A percentile compares a stretch with the other conserved stretches of the same genome.
phyloP scores from a whole-genome alignment of 2,888 invertebrate species.

The Luperina testacea region DNA sequence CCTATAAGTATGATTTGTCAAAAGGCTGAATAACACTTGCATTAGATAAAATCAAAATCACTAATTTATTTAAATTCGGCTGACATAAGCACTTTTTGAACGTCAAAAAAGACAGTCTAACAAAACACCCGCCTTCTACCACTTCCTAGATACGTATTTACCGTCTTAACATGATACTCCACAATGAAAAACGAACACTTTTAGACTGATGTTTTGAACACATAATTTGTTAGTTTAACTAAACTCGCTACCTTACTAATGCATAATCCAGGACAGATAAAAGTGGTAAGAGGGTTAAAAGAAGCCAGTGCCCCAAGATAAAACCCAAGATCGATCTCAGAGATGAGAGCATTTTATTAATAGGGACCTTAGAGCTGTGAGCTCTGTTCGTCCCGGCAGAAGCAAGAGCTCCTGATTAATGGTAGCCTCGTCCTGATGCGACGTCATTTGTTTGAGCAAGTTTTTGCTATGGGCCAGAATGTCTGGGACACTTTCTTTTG shows the following conservation, averaged over 20 bases:
- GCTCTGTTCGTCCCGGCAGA: constrained; percentile 38
- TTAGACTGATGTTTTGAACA: neutral
- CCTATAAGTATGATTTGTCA: neutral
- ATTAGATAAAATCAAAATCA: neutral
- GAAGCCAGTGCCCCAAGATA: neutral
- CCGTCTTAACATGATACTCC: neutral
- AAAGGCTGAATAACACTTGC: neutral
- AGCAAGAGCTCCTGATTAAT: constrained; percentile 53
- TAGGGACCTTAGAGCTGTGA: neutral
- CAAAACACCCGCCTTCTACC: too few relatives aligned
- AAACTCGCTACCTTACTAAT: neutral
- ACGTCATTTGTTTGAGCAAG: constrained; percentile 37
- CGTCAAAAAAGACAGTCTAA: too few relatives aligned
- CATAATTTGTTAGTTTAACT: neutral
- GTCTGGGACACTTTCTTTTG: neutral
- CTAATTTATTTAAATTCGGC: too few relatives aligned
- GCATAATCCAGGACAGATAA: neutral
- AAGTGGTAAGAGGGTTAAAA: neutral
- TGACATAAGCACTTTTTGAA: too few relatives aligned
- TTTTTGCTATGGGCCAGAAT: constrained; percentile 19
- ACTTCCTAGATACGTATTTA: neutral
- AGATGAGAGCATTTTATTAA: constrained; percentile 28
- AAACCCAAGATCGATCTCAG: constrained; percentile 9
- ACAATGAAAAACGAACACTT: neutral
- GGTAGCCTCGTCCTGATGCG: neutral